phyloP scores from a whole-genome alignment of 30 jellyfish, hydroid and myxozoan genomes.

The Aurelia sp. region DNA sequence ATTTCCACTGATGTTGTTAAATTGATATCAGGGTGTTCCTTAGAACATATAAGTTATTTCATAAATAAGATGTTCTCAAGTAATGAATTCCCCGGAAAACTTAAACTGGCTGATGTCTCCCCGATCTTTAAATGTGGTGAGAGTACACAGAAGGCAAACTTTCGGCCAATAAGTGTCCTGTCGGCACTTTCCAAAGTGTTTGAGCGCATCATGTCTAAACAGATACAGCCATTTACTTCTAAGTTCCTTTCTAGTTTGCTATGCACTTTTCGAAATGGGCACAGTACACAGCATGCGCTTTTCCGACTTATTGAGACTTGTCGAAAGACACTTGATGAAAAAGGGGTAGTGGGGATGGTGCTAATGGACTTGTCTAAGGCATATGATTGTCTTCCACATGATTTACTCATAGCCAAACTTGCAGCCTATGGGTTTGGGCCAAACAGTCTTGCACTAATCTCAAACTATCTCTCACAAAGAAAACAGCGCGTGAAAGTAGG shows the following conservation, averaged over 20 bases:
- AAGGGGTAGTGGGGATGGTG: conserved; percentile 47
- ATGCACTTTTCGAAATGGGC: conserved; percentile 2
- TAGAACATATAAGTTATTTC: not conserved
- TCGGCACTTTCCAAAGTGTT: conserved; percentile 30
- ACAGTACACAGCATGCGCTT: conserved; percentile 37
- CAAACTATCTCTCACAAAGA: conserved; percentile 48
- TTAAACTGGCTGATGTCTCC: not conserved
- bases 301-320: conserved; percentile 11
- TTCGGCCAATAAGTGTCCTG: conserved; percentile 50
- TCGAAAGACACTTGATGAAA: not conserved
- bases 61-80: not conserved
- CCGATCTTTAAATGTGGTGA: conserved; percentile 17
- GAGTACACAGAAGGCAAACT: conserved; percentile 14
- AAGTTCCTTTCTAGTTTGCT: conserved; percentile 26
- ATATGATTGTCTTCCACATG: conserved; percentile 2
- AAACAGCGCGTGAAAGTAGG: conserved; percentile 45
- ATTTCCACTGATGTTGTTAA: not conserved
- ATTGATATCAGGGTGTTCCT: conserved; percentile 2
- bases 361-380: conserved; percentile 56
- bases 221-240: conserved; percentile 20
- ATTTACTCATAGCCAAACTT: conserved; percentile 33
- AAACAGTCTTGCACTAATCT: conserved; percentile 7
- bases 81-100: too few relatives aligned
- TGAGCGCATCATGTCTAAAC: conserved; percentile 33
- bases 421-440: conserved; percentile 44